Percentiles rank a stretch among this genome's conserved stretches.
Evolutionary conservation across 1,140 invertebrate genomes (phyloP).

Genomic region (Leptonema lineaticorne): DNA sequence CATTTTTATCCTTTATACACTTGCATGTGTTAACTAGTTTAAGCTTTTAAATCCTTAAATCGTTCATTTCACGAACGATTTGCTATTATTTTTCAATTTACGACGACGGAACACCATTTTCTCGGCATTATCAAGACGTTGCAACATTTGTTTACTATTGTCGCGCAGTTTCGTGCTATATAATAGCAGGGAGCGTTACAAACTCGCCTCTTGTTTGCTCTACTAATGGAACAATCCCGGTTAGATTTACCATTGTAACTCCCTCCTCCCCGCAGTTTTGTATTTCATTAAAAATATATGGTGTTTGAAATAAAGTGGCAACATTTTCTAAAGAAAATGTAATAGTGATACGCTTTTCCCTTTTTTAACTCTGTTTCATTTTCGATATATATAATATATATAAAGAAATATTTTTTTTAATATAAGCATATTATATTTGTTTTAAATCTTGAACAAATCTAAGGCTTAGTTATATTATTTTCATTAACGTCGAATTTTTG

Average conservation of each 20-base stretch:
- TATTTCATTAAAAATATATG: conserved; percentile 21
- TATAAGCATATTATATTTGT: no score
- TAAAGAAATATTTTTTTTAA: no score
- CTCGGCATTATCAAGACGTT: conserved; percentile 13
- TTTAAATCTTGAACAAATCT: no score
- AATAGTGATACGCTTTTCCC: not conserved
- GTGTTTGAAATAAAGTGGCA: not conserved
- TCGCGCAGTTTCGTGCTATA: conserved; percentile 13
- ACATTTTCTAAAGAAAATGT: no score
- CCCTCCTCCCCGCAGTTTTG: not conserved
- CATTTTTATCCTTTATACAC: no score
- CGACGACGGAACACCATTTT: not conserved
- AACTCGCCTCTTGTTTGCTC: conserved; percentile 15
- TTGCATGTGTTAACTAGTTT: not conserved
- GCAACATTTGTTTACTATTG: no score
- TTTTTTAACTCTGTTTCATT: no score
- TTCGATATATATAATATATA: no score
- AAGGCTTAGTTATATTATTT: no score
- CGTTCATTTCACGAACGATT: no score
- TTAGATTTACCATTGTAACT: conserved; percentile 21
- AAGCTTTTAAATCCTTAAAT: no score
- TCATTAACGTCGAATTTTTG: no score
- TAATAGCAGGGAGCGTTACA: conserved; percentile 18
- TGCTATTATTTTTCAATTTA: conserved; percentile 6
- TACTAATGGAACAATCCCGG: conserved; percentile 25